phyloP scores from a whole-genome alignment of 2,888 invertebrate species.

The Callinectes sapidus region DNA sequence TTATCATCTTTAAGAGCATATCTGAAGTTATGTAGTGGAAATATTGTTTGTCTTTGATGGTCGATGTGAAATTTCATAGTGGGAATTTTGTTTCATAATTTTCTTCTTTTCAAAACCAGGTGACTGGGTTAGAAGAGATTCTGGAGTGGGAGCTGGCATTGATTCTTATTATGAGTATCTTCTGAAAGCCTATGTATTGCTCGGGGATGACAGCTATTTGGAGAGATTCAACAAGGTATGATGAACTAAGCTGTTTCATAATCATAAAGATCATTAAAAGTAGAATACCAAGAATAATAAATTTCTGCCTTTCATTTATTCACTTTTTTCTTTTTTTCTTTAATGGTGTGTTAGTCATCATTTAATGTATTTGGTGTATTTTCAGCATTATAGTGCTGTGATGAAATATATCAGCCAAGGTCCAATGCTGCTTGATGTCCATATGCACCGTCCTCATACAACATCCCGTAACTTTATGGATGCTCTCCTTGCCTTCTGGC shows the following conservation, averaged over 20 bases:
- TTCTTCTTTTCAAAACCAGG: slow-evolving; percentile 78
- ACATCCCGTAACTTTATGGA: slow-evolving; percentile 98
- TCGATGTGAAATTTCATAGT: background rate
- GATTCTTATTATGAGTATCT: slow-evolving; percentile 99
- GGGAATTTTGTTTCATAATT: background rate
- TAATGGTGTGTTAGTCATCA: background rate
- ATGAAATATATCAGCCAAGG: slow-evolving; percentile 98
- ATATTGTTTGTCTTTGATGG: background rate
- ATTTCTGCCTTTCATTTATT: background rate
- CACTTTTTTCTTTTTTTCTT: background rate
- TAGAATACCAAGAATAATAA: background rate
- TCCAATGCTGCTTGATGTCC: slow-evolving; percentile 94
- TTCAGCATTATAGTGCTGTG: slow-evolving; percentile 92
- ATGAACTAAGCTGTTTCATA: background rate
- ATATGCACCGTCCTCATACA: slow-evolving; percentile 95
- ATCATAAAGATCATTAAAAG: background rate
- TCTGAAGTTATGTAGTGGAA: too few relatives aligned
- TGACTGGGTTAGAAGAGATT: slow-evolving; percentile 97
- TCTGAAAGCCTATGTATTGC: slow-evolving; percentile 95
- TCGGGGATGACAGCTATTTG: slow-evolving; percentile 93
- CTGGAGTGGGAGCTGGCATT: slow-evolving; percentile 96
- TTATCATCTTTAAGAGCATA: too few relatives aligned
- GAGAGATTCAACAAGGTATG: slow-evolving; percentile 87
- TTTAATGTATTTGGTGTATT: background rate
- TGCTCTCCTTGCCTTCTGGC: slow-evolving; percentile 97